A percentile compares a stretch with the other conserved stretches of the same genome.
Conservation (phyloP, 2,113 vertebrate genomes). For the Campylomormyrus numenius region DNA sequence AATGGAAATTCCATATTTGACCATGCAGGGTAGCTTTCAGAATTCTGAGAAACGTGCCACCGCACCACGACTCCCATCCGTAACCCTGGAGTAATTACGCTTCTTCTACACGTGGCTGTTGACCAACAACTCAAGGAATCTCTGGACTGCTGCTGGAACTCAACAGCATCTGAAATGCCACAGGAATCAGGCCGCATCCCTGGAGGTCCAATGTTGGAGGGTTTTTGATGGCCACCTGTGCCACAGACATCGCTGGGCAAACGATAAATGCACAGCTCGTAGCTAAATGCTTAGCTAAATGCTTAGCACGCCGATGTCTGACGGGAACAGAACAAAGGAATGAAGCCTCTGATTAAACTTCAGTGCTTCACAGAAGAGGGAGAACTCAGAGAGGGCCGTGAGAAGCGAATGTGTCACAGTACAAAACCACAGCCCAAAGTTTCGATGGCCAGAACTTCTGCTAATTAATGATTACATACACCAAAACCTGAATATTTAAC, state of each 20-base stretch:
- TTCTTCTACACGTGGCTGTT: background rate
- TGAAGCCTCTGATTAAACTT: background rate
- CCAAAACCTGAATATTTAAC: background rate
- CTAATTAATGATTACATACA: background rate
- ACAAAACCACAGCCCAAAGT: background rate
- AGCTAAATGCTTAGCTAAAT: background rate
- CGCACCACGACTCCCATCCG: background rate
- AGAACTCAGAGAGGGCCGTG: background rate
- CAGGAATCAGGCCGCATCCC: background rate
- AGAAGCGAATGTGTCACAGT: background rate
- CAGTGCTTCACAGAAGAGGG: background rate
- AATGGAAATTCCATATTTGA: background rate
- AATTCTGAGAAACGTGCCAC: background rate
- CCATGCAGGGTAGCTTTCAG: background rate
- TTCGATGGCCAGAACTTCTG: background rate
- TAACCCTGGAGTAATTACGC: background rate
- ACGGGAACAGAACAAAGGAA: background rate
- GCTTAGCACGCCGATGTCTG: background rate
- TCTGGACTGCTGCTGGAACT: background rate
- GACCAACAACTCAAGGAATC: background rate
- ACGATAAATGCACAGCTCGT: background rate
- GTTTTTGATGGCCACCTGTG: background rate
- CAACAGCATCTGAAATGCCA: background rate
- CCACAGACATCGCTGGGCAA: background rate
- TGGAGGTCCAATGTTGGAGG: background rate